Conservation (phyloP, 2,888 invertebrate genomes). For the Aleiodes testaceus region DNA sequence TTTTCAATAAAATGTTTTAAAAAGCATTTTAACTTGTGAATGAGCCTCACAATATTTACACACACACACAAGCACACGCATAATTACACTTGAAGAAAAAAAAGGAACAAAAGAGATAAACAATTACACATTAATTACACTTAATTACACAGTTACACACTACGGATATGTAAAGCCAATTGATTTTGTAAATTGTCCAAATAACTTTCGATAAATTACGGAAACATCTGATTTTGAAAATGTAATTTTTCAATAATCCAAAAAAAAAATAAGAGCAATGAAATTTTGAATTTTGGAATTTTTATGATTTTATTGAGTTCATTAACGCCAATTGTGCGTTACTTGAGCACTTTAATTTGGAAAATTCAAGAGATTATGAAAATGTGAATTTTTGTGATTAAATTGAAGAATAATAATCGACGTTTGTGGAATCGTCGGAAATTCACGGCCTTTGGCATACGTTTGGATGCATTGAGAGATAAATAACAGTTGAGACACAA, state of each 20-base stretch:
- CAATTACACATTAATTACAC: constrained; percentile 55
- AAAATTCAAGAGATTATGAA: constrained; percentile 12
- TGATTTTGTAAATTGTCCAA: constrained; percentile 72
- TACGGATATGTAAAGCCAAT: constrained; percentile 74
- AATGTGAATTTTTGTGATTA: constrained; percentile 31
- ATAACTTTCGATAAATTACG: constrained; percentile 50
- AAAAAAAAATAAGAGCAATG: constrained; percentile 39
- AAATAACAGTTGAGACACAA: constrained; percentile 36
- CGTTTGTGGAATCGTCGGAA: constrained; percentile 52
- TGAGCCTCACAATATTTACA: constrained; percentile 44
- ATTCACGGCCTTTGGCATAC: constrained; percentile 69
- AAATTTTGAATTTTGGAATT: constrained; percentile 45
- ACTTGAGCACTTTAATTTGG: constrained; percentile 31
- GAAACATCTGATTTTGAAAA: constrained; percentile 30
- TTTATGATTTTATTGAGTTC: constrained; percentile 44
- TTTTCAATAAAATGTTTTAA: neutral
- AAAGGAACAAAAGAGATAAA: constrained; percentile 45
- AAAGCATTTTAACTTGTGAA: constrained; percentile 44
- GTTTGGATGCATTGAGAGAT: constrained; percentile 63
- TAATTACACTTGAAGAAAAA: constrained; percentile 55
- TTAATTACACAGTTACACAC: constrained; percentile 61
- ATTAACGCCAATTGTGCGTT: constrained; percentile 48
- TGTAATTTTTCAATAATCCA: constrained; percentile 38
- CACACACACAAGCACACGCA: constrained; percentile 56
- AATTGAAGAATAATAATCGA: constrained; percentile 46